Base-by-base conservation (phyloP, 2,888 invertebrate species). In the Mythimna lalbum region DNA sequence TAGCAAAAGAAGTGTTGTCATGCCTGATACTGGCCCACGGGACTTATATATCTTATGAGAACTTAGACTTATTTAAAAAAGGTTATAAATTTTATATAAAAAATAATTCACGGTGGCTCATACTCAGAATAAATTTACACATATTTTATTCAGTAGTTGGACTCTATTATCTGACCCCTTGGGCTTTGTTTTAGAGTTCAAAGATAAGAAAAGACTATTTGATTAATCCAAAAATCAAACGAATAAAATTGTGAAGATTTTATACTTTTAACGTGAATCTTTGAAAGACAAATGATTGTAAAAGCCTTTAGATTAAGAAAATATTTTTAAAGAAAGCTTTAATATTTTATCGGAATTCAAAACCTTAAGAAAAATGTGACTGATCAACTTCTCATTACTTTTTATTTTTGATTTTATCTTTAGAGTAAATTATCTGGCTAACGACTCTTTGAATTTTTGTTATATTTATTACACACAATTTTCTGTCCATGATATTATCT, bases 191-290 rank as follows among this genome's bases (percentile, higher is more conserved):
- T 69, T 49, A 39, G n/a, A n/a, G 9, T 31, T 73, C 19, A 27
- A 50, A 43, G 33, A 50, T 61, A 61, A 33, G 6, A 67, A 43
- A n/a, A 64, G 21, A 21, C 27, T 39, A 49, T 55, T 60, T 55
- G 39, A 55, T 27, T 77, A 49, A 69, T 73, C 21, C 23, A 47
- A 73, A 53, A 33, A 47, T 53, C 33, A 71, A 19, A 70, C 21
- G 47, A 61, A 61, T 55, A 31, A 55, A 50, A 50, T 60, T 55
- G 27, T 33, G 21, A 52, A 50, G 1, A 52, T 61, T 56, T 56
- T 3, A 50, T 71, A 70, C 56, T 53, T 63, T 50, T 21, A 56
- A 43, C 33, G n/a, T 23, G 19, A 56, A 75, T 47, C 21, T 19
- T n/a, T 75, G 9, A 61, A 70, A 70, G 31, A 49, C 14, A 27